Conservation (phyloP, 2,888 invertebrate species). For the Drosophila kambysellisi region DNA sequence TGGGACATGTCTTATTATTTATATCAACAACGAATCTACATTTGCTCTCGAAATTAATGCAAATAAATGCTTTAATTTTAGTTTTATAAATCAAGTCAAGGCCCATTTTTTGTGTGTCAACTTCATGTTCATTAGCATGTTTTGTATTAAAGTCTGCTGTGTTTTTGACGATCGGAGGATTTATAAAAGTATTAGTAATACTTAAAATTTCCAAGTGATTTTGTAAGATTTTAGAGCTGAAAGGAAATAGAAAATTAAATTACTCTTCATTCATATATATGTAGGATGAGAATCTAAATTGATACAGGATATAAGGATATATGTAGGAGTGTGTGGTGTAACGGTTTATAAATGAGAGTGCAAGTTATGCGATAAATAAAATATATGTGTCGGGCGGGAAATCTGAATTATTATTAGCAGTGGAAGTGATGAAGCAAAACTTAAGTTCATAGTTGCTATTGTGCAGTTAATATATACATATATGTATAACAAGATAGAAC, state of each 20-base stretch:
- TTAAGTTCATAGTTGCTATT: no score
- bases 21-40: not conserved
- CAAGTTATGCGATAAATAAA: no score
- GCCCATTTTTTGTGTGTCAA: not conserved
- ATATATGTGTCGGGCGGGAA: no score
- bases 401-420: no score
- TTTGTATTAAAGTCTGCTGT: not conserved
- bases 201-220: not conserved
- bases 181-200: fast-evolving
- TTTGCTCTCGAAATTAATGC: fast-evolving
- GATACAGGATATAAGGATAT: no score
- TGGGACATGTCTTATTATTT: not conserved
- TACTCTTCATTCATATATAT: no score
- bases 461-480: no score
- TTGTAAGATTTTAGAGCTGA: not conserved
- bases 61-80: not conserved
- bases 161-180: not conserved
- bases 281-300: no score
- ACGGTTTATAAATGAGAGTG: not conserved
- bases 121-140: no score
- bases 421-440: no score
- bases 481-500: no score
- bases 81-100: not conserved
- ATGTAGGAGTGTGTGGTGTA: no score
- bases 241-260: not conserved